phyloP scores from a whole-genome alignment of 2,797 vertebrate species.

The Sorex maritimensis region DNA sequence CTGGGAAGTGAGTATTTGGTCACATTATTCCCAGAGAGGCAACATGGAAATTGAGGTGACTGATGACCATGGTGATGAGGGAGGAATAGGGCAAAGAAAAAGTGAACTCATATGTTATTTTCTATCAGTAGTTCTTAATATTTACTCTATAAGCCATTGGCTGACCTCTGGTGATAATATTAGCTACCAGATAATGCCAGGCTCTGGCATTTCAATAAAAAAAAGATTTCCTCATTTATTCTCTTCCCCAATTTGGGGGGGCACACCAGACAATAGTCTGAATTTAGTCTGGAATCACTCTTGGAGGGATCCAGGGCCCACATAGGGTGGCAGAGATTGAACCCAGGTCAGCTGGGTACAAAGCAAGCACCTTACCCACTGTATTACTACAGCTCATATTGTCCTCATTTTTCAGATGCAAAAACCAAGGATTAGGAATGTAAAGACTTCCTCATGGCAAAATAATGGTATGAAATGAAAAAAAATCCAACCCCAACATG shows the following conservation, averaged over 20 bases:
- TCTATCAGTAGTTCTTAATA: not conserved
- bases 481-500: not conserved
- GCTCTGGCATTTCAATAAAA: constrained; percentile 11
- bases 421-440: constrained; percentile 38
- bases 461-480: not conserved
- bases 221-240: not conserved
- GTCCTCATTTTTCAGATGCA: constrained; percentile 6
- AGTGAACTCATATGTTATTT: not conserved
- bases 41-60: not conserved
- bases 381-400: too few species aligned
- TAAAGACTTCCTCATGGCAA: not conserved
- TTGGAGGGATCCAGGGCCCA: too few species aligned
- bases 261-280: too few species aligned
- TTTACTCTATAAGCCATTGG: not conserved
- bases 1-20: constrained; percentile 62
- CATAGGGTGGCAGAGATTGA: too few species aligned
- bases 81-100: not conserved
- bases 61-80: not conserved
- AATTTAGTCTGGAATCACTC: too few species aligned
- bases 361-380: too few species aligned
- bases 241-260: not conserved
- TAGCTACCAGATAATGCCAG: not conserved
- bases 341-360: too few species aligned
- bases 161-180: not conserved
- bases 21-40: not conserved